Evolutionary conservation across 2,113 vertebrate species (phyloP), one percentile per base, ranked within the genome.

Genomic region (Ceuthmochares aereus): DNA sequence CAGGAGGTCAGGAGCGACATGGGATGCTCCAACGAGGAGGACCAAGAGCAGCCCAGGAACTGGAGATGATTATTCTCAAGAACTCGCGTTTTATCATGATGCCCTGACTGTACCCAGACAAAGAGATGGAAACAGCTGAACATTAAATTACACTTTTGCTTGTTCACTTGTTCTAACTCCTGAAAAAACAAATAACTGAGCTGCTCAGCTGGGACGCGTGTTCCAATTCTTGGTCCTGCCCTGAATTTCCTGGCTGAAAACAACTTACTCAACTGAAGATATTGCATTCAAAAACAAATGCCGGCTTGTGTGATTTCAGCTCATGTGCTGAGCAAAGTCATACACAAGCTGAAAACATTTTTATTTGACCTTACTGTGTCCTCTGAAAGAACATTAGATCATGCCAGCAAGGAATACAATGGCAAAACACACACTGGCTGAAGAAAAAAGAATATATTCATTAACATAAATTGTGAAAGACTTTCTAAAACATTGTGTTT

Each of bases 1-100:
- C 9, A 36, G 72, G 45, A 55, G n/a, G 40, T 23, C 74, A 25
- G 32, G 26, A 83, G 64, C 42, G 15, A 13, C 7, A 0, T 6
- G 21, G 40, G 26, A 36, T 2, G 1, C 17, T 15, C 36, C 30
- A 51, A 0, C 10, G 3, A 15, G 10, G 20, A 14, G 30, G 3
- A 29, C 32, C 25, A 34, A 11, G 2, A 32, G 52, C 59, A 51
- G 43, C 59, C 30, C 59, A 4, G 6, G 20, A 42, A 25, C 43
- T 12, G 13, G 43, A 18, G 21, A 14, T 10, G 2, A 0, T 23
- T 67, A 6, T 16, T 42, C 22, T 55, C 66, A 42, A 36, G 40
- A 1, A 0, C 27, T 36, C n/a, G 73, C 40, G 19, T 14, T 54
- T 16, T 1, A 7, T 25, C 43, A 2, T 3, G 22, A 22, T 45